phyloP scores from a whole-genome alignment of 2,888 invertebrate species.

The Gymnosoma rotundatum region DNA sequence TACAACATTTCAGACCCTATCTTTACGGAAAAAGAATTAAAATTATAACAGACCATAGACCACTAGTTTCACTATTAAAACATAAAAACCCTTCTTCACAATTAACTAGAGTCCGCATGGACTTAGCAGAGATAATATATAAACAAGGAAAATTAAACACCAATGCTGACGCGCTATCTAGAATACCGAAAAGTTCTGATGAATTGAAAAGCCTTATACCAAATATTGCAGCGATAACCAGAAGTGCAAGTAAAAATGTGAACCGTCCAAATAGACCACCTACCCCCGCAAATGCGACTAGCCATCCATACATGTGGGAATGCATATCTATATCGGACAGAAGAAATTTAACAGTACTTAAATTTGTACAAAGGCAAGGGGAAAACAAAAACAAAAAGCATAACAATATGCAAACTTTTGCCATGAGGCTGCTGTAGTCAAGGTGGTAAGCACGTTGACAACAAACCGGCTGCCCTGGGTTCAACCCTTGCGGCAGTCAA shows the following conservation, averaged over 20 bases:
- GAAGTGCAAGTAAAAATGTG: neutral
- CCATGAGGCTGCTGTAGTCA: too few relatives aligned
- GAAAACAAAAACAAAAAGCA: too few relatives aligned
- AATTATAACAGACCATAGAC: too few relatives aligned
- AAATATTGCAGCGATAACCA: neutral
- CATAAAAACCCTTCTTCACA: too few relatives aligned
- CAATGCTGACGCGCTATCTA: too few relatives aligned
- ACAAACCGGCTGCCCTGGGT: too few relatives aligned
- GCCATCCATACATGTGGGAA: neutral
- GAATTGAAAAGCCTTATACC: neutral
- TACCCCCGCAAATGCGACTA: neutral
- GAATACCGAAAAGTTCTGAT: neutral
- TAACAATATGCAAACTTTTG: too few relatives aligned
- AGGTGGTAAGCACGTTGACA: too few relatives aligned
- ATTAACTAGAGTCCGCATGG: neutral
- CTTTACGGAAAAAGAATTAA: neutral
- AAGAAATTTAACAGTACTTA: neutral
- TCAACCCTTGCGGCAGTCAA: too few relatives aligned
- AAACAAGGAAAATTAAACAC: neutral
- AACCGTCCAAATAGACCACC: neutral
- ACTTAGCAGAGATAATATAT: neutral
- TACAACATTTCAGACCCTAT: neutral
- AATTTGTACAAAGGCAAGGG: neutral
- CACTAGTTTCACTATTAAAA: too few relatives aligned
- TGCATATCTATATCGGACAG: constrained; percentile 2